Evolutionary conservation across 2,113 vertebrate genomes (phyloP).

Genomic region (Mandrillus leucophaeus): DNA sequence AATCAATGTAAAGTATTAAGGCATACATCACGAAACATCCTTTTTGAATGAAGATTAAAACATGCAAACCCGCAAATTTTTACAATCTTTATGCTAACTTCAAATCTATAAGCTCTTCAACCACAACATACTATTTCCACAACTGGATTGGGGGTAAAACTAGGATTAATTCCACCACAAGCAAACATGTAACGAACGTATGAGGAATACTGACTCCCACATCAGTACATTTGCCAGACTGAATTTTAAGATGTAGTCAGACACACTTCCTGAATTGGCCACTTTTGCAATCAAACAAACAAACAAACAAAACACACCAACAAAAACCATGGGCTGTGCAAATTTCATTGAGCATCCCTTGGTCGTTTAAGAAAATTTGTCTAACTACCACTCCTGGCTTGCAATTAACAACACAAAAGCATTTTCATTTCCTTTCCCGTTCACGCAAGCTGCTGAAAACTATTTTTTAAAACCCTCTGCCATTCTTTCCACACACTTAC

Average conservation of each 20-base stretch:
- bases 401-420: neutral
- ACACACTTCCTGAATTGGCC: neutral
- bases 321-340: neutral
- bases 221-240: neutral
- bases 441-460: neutral
- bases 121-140: neutral
- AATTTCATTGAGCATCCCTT: neutral
- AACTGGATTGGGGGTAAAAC: neutral
- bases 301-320: neutral
- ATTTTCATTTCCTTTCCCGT: neutral
- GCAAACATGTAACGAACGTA: neutral
- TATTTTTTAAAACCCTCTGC: neutral
- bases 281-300: neutral
- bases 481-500: constrained; percentile 80
- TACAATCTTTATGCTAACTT: neutral
- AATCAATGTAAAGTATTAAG: neutral
- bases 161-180: neutral
- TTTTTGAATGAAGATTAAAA: constrained; percentile 40
- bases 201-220: neutral
- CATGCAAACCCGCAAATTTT: neutral
- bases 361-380: neutral
- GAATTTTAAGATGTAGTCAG: neutral
- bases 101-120: neutral
- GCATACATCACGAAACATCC: neutral
- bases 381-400: neutral